Conservation (phyloP, 1,140 invertebrate genomes). For the Heliconius congener region DNA sequence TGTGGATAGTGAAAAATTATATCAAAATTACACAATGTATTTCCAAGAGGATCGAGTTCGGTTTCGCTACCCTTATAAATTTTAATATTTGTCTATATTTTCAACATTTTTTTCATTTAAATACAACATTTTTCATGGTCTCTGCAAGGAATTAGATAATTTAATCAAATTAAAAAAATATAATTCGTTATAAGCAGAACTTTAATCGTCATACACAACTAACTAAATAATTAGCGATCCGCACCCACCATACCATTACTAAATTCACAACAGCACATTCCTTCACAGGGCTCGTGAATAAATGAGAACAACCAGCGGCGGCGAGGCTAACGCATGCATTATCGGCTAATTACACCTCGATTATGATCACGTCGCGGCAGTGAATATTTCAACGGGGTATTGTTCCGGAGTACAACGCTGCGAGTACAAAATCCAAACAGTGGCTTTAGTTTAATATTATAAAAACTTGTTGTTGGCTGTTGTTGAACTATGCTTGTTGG, state of each 20-base stretch:
- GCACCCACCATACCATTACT: slow-evolving; percentile 3
- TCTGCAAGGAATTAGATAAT: too few species aligned
- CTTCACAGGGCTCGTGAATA: slow-evolving; percentile 31
- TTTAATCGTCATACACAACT: too few species aligned
- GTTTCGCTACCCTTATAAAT: too few species aligned
- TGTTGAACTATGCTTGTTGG: neutral
- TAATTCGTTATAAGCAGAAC: too few species aligned
- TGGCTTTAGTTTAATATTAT: slow-evolving; percentile 33
- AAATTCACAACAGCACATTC: slow-evolving; percentile 17
- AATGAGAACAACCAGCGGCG: slow-evolving; percentile 36
- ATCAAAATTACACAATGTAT: too few species aligned
- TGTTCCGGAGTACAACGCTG: slow-evolving; percentile 50
- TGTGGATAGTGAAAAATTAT: neutral
- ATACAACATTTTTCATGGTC: too few species aligned
- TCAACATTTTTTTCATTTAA: too few species aligned
- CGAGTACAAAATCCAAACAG: slow-evolving; percentile 43
- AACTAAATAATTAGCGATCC: neutral
- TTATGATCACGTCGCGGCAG: slow-evolving; percentile 66
- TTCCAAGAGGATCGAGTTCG: too few species aligned
- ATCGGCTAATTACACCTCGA: slow-evolving; percentile 67
- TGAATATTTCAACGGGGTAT: slow-evolving; percentile 70
- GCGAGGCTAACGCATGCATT: slow-evolving; percentile 52
- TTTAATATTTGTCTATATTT: too few species aligned
- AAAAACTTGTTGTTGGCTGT: slow-evolving; percentile 7
- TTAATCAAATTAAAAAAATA: neutral